Conservation (phyloP, 2,797 vertebrate genomes). For the Simalia tracyae region DNA sequence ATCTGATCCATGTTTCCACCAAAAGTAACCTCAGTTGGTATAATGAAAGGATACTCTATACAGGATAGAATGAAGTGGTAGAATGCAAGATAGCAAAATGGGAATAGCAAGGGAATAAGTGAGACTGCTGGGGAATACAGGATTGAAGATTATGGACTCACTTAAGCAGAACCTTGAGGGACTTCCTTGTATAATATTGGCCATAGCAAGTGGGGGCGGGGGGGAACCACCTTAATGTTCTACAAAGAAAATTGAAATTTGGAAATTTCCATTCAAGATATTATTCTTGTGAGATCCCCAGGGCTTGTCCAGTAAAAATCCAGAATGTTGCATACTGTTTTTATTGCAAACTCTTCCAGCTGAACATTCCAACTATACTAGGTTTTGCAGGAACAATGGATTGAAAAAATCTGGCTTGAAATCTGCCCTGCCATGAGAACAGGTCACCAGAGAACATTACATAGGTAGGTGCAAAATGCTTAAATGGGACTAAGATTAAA, state of each 20-base stretch:
- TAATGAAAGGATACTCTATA: not conserved
- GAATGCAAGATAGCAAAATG: not conserved
- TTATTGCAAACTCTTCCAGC: not conserved
- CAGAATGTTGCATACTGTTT: too few species aligned
- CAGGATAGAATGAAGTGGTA: not conserved
- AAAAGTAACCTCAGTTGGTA: not conserved
- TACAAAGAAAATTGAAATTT: too few species aligned
- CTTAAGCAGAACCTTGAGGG: too few species aligned
- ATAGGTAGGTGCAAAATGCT: not conserved
- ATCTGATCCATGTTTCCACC: not conserved
- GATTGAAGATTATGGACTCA: too few species aligned
- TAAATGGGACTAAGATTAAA: not conserved
- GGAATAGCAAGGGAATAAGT: not conserved
- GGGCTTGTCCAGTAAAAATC: too few species aligned
- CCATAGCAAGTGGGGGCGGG: too few species aligned
- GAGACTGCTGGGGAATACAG: not conserved
- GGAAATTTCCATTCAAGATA: too few species aligned
- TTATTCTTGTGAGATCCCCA: too few species aligned
- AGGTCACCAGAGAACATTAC: not conserved
- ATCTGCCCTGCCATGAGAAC: too few species aligned
- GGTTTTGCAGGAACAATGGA: not conserved
- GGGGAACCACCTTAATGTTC: too few species aligned
- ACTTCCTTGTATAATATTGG: too few species aligned
- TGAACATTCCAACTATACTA: not conserved
- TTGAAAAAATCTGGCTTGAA: not conserved